These are phyloP conservation scores for Harpalus rubripes DNA, from an alignment of 2,888 invertebrate species.

Conservation along the genomic window DNA sequence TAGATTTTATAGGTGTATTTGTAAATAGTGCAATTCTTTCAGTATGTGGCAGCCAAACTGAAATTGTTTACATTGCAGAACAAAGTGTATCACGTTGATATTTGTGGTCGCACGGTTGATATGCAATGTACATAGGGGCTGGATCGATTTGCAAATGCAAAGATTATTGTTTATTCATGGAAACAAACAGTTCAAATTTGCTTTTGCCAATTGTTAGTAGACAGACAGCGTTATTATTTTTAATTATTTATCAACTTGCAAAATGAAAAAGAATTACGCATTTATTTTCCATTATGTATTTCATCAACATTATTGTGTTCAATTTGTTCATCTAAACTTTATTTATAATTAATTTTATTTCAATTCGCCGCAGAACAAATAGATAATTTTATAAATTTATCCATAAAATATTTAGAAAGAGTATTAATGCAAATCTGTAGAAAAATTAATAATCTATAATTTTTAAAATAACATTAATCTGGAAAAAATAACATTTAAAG, in stretches of 20 bases:
- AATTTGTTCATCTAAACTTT: too few relatives aligned
- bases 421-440: too few relatives aligned
- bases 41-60: not conserved
- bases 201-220: slow-evolving; percentile 6
- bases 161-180: slow-evolving; percentile 26
- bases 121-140: slow-evolving; percentile 6
- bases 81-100: slow-evolving; percentile 30
- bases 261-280: not conserved
- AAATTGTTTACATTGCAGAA: slow-evolving; percentile 12
- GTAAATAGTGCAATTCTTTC: not conserved
- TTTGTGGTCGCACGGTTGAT: slow-evolving; percentile 17
- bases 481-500: too few relatives aligned
- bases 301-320: too few relatives aligned
- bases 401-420: too few relatives aligned
- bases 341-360: too few relatives aligned
- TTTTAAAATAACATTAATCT: too few relatives aligned
- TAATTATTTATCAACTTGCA: not conserved
- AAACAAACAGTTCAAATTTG: slow-evolving; percentile 16
- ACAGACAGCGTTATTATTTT: not conserved
- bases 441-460: too few relatives aligned
- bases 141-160: slow-evolving; percentile 19
- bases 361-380: too few relatives aligned
- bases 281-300: not conserved
- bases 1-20: too few relatives aligned
- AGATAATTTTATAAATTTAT: too few relatives aligned